phyloP scores from a whole-genome alignment of 2,797 vertebrate species.

The Enteromius argenteus region DNA sequence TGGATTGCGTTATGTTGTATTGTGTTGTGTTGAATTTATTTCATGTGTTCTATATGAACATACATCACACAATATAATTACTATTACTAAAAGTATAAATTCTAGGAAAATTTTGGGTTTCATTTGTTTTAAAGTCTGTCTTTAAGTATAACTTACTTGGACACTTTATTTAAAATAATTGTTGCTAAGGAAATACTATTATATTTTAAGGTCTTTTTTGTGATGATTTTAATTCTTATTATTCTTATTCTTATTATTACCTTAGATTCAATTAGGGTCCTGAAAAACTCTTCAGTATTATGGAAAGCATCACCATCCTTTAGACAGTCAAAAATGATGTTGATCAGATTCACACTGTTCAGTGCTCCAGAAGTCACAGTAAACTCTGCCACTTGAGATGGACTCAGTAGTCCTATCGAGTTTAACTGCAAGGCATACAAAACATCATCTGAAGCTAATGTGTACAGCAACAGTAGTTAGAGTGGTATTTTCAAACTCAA shows the following conservation, averaged over 20 bases:
- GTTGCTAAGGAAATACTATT: no score
- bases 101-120: no score
- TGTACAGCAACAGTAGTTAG: not conserved
- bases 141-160: no score
- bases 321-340: constrained; percentile 59
- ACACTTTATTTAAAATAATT: no score
- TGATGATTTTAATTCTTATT: no score
- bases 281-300: constrained; percentile 63
- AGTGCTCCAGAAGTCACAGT: constrained; percentile 18
- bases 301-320: constrained; percentile 55
- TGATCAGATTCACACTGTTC: constrained; percentile 35
- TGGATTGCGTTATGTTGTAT: no score
- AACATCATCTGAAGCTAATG: not conserved
- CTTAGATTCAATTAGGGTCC: constrained; percentile 35
- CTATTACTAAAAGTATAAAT: no score
- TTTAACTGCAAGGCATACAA: constrained; percentile 36
- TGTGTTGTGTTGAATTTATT: no score
- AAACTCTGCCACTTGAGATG: constrained; percentile 52
- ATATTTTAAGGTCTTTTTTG: no score
- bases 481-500: not conserved
- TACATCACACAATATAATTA: no score
- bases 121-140: no score
- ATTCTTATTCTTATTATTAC: not conserved
- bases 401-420: constrained; percentile 34
- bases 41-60: no score